A percentile compares a stretch with the other conserved stretches of the same genome.
These are phyloP conservation scores for Cerastoderma edule DNA, from an alignment of 2,888 invertebrate species.

Conservation along the genomic window DNA sequence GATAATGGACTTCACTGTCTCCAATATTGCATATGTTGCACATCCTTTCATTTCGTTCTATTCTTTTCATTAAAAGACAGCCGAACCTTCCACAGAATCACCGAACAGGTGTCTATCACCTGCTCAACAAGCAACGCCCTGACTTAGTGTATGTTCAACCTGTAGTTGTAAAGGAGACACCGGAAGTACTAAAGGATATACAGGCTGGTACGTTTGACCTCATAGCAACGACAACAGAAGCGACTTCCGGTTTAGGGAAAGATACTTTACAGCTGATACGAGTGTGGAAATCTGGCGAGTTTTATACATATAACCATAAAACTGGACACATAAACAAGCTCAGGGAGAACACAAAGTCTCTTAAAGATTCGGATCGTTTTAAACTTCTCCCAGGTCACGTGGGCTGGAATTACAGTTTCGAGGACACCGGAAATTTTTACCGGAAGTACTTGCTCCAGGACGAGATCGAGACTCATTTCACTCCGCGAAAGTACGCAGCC, in stretches of 20 bases:
- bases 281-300: slow-evolving; percentile 45
- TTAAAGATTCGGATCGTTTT: slow-evolving; percentile 16
- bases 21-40: no score
- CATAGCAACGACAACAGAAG: slow-evolving; percentile 37
- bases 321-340: slow-evolving; percentile 43
- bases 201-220: slow-evolving; percentile 53
- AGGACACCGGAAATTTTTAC: slow-evolving; percentile 45
- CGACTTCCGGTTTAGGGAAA: not conserved
- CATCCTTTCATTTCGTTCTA: no score
- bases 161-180: slow-evolving; percentile 29
- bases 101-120: slow-evolving; percentile 30
- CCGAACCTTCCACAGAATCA: slow-evolving; percentile 29
- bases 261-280: slow-evolving; percentile 9
- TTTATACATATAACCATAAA: slow-evolving; percentile 44
- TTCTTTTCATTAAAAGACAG: no score
- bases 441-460: slow-evolving; percentile 54
- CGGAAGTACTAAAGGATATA: slow-evolving; percentile 35
- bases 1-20: no score
- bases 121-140: slow-evolving; percentile 37
- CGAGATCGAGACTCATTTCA: slow-evolving; percentile 37
- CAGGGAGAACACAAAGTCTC: slow-evolving; percentile 17
- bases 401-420: slow-evolving; percentile 46
- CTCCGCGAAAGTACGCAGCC: not conserved
- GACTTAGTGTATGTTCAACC: slow-evolving; percentile 46
- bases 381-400: slow-evolving; percentile 39